Evolutionary conservation across 2,113 vertebrate genomes (phyloP).

Genomic region (Prietella phreatophila): DNA sequence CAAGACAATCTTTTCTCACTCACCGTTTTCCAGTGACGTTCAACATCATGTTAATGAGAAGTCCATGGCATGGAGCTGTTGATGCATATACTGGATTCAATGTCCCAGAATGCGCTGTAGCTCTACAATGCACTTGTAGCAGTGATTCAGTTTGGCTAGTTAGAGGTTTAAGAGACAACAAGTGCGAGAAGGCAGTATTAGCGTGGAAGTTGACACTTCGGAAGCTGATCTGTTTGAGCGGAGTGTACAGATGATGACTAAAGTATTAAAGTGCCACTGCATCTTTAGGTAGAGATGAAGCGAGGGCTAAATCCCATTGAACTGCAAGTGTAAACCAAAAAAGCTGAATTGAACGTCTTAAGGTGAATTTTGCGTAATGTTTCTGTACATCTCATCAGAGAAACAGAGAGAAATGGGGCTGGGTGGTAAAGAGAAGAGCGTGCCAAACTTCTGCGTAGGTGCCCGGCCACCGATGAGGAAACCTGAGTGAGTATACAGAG

Average conservation of each 20-base stretch:
- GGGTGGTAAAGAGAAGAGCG: slow-evolving; percentile 56
- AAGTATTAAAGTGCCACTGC: not conserved
- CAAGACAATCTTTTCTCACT: too few species aligned
- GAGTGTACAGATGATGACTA: not conserved
- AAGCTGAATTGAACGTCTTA: not conserved
- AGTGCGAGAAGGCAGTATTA: not conserved
- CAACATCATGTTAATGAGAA: not conserved
- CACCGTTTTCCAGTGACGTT: too few species aligned
- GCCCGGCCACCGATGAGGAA: slow-evolving; percentile 64
- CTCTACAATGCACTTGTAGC: too few species aligned
- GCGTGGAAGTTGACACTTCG: not conserved
- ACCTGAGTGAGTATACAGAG: slow-evolving; percentile 61
- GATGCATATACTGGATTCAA: too few species aligned
- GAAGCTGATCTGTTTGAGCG: not conserved
- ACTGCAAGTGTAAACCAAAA: too few species aligned
- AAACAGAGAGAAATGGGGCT: slow-evolving; percentile 59
- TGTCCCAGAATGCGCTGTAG: too few species aligned
- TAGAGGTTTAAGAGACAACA: not conserved
- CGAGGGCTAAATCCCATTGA: not conserved
- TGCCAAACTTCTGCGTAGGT: slow-evolving; percentile 60
- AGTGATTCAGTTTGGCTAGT: too few species aligned
- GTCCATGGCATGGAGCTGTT: not conserved
- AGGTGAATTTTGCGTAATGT: not conserved
- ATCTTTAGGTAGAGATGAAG: not conserved
- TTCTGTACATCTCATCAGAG: slow-evolving; percentile 60